Base-by-base conservation (phyloP, 2,797 vertebrate genomes). In the Tiaroga cobitis region DNA sequence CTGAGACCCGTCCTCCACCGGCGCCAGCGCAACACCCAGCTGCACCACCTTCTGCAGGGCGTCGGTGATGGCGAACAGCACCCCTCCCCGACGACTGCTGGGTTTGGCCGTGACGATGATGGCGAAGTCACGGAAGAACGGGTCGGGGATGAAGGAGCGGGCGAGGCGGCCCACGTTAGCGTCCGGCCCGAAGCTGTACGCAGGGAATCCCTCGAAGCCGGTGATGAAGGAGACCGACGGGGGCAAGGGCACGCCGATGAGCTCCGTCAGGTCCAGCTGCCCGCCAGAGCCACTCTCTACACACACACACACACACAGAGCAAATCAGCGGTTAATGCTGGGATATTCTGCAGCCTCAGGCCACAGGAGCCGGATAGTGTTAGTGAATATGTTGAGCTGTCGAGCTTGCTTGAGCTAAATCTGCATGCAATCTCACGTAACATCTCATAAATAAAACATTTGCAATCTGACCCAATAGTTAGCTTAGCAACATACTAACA, bases 171-270 rank as follows among this genome's bases (percentile, higher is more conserved):
- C 98, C 0, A 99, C 96, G 41, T 97, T 98, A 87, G 98, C 97
- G 0, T 95, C 95, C 0, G 95, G 95, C 13, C 95, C 96, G 0
- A 99, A 98, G 92, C 95, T 97, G 92, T 99, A 99, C 6, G 98
- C 98, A 0, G 98, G 97, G 90, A 97, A 98, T 3, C 98, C 98
- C 88, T 97, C 97, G 0, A 97, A 97, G 68, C 98, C 98, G 0
- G 97, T 96, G 61, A 99, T 94, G 39, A 99, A 99, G 91, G 97
- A 97, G 88, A 99, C 96, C 0, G 97, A 96, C 0, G 97, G 96
- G 32, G 98, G 98, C 13, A 99, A 95, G 0, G 98, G 98, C 18
- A 99, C 97, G 2, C 98, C 98, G 18, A 99, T 97, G 82, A 99
- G 85, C 92, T 97, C 97, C 0, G 96, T 98, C 88, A 99, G 96